phyloP scores from a whole-genome alignment of 2,888 invertebrate species.

The Pseudoips prasinana region DNA sequence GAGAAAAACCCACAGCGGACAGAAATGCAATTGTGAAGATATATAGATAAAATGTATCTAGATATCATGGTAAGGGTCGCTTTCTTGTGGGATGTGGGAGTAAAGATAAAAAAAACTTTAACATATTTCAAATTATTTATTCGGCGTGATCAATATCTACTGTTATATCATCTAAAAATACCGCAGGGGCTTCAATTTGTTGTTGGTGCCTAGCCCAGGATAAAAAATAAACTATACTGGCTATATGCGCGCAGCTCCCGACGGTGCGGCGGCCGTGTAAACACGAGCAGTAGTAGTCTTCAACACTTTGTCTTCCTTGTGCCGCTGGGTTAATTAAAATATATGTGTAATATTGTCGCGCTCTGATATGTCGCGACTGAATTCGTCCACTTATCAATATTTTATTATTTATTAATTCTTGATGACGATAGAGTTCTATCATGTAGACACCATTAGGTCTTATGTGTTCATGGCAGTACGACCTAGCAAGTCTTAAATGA shows the following conservation, averaged over 20 bases:
- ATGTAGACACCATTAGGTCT: too few species aligned
- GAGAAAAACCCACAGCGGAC: neutral
- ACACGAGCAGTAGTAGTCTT: slow-evolving; percentile 8
- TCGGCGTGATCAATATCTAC: neutral
- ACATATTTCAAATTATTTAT: neutral
- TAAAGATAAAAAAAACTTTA: slow-evolving; percentile 3
- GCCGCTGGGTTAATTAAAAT: slow-evolving; percentile 1
- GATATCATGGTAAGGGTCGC: slow-evolving; percentile 5
- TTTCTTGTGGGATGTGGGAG: slow-evolving; percentile 3
- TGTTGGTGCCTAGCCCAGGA: slow-evolving; percentile 3
- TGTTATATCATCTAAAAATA: slow-evolving; percentile 1
- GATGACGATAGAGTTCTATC: too few species aligned
- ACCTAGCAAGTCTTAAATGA: too few species aligned
- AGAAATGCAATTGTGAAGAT: neutral
- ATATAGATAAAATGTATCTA: neutral
- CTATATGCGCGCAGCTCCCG: slow-evolving; percentile 6
- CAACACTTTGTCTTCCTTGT: slow-evolving; percentile 7
- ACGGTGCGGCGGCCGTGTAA: too few species aligned
- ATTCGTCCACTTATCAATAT: too few species aligned
- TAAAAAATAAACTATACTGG: slow-evolving; percentile 3
- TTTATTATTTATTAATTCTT: too few species aligned
- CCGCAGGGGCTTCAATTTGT: slow-evolving; percentile 1
- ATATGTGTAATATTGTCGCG: slow-evolving; percentile 2
- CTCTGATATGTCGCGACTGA: too few species aligned
- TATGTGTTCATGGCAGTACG: too few species aligned